Conservation (phyloP, 1,140 invertebrate species). For the Drosophila pachea region DNA sequence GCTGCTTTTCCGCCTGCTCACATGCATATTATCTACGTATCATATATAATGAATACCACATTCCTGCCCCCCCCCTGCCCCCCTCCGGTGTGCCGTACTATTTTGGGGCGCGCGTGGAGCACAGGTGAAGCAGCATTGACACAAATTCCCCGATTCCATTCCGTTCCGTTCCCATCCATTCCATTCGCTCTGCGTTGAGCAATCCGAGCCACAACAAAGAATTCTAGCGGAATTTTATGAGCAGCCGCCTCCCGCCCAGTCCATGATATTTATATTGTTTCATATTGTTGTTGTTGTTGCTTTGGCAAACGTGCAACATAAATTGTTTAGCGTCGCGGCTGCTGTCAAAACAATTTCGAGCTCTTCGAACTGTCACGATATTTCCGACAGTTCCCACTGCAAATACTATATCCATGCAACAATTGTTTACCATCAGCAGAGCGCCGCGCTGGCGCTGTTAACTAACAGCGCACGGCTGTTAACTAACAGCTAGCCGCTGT, state of each 20-base stretch:
- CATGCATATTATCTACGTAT: constrained; percentile 27
- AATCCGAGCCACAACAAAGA: constrained; percentile 32
- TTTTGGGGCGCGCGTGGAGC: constrained; percentile 60
- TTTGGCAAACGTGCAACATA: constrained; percentile 61
- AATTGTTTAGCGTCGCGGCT: constrained; percentile 38
- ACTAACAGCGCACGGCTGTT: background rate
- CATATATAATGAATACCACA: constrained; percentile 50
- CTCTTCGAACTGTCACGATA: constrained; percentile 26
- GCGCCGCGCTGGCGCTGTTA: background rate
- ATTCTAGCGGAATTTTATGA: background rate
- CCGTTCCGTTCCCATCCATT: background rate
- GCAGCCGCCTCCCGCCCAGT: background rate
- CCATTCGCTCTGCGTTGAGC: constrained; percentile 14
- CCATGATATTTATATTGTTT: constrained; percentile 28
- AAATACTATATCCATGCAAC: too few species aligned
- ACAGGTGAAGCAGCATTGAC: constrained; percentile 60
- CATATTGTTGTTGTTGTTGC: constrained; percentile 36
- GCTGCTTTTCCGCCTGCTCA: too few species aligned
- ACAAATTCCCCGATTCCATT: constrained; percentile 31
- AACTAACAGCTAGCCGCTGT: background rate
- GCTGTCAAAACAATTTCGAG: constrained; percentile 31
- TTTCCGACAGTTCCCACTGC: constrained; percentile 4
- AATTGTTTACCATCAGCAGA: too few species aligned
- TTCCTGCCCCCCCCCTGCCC: background rate
- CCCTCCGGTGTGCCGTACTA: constrained; percentile 3